phyloP scores from a whole-genome alignment of 2,113 vertebrate species.

The Caranx ignobilis region DNA sequence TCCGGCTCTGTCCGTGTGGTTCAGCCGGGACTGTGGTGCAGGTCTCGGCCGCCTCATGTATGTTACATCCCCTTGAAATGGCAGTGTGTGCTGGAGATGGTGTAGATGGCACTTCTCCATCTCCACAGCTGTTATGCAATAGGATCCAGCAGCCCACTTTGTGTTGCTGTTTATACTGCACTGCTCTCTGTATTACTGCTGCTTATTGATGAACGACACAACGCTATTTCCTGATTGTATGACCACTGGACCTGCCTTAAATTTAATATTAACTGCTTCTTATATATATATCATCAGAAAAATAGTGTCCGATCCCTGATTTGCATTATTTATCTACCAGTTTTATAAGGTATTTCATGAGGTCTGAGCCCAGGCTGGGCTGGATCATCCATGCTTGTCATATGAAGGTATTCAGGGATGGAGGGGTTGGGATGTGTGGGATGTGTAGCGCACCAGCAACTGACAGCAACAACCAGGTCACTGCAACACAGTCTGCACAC shows the following conservation, averaged over 20 bases:
- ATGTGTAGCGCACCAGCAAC: slow-evolving; percentile 31
- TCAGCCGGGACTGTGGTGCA: background rate
- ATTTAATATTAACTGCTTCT: background rate
- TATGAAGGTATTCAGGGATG: background rate
- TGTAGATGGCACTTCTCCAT: slow-evolving; percentile 63
- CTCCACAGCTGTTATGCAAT: slow-evolving; percentile 78
- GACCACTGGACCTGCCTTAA: background rate
- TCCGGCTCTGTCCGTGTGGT: background rate
- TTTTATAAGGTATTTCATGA: background rate
- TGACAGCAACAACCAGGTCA: slow-evolving; percentile 43
- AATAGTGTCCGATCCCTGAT: too few relatives aligned
- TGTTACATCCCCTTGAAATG: slow-evolving; percentile 52
- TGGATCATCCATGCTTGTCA: background rate
- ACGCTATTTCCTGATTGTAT: background rate
- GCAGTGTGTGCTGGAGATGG: slow-evolving; percentile 46
- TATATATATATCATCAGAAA: background rate
- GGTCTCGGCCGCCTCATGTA: slow-evolving; percentile 11
- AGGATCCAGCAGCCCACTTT: slow-evolving; percentile 56
- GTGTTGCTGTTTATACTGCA: slow-evolving; percentile 42
- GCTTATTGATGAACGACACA: background rate
- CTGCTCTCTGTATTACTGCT: slow-evolving; percentile 15
- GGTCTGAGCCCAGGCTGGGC: background rate
- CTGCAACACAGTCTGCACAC: slow-evolving; percentile 29
- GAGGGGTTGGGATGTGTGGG: slow-evolving; percentile 35
- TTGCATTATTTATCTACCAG: background rate